Conservation (phyloP, 1,140 invertebrate species). For the Drosophila ironensis region DNA sequence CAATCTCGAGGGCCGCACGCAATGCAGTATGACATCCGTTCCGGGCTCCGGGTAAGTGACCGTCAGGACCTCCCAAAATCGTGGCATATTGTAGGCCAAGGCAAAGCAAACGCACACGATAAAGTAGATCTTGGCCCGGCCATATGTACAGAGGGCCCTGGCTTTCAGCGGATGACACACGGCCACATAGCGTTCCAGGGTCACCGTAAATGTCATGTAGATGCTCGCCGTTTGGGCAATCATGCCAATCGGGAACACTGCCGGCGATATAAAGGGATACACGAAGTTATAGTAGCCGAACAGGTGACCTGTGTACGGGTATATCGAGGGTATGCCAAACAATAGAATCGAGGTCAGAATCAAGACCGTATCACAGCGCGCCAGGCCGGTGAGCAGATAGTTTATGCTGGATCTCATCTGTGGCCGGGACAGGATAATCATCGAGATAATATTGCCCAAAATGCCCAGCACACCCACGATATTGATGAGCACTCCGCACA, state of each 20-base stretch:
- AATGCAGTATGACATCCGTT: constrained; percentile 84
- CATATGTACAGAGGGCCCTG: constrained; percentile 94
- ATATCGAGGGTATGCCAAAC: constrained; percentile 92
- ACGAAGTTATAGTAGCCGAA: constrained; percentile 91
- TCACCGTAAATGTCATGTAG: constrained; percentile 97
- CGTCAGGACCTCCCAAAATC: constrained; percentile 86
- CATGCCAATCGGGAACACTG: constrained; percentile 93
- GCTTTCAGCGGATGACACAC: constrained; percentile 96
- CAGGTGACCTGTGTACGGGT: constrained; percentile 89
- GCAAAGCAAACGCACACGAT: constrained; percentile 91
- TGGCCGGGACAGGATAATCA: constrained; percentile 94
- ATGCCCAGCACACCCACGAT: constrained; percentile 92
- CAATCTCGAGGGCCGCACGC: constrained; percentile 87
- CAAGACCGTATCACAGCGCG: constrained; percentile 94
- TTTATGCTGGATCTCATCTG: constrained; percentile 98
- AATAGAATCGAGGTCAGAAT: constrained; percentile 93
- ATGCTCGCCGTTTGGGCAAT: constrained; percentile 96
- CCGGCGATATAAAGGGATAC: constrained; percentile 90
- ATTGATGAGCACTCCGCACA: constrained; percentile 92
- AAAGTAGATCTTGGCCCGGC: constrained; percentile 92
- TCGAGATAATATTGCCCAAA: constrained; percentile 93
- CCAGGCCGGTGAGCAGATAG: constrained; percentile 94
- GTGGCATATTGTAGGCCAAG: constrained; percentile 93
- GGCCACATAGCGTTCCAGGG: constrained; percentile 97
- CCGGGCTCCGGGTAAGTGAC: constrained; percentile 45